Evolutionary conservation across 2,888 invertebrate genomes (phyloP), one percentile per base, ranked within the genome.

Genomic region (Nematopogon swammerdamellus): DNA sequence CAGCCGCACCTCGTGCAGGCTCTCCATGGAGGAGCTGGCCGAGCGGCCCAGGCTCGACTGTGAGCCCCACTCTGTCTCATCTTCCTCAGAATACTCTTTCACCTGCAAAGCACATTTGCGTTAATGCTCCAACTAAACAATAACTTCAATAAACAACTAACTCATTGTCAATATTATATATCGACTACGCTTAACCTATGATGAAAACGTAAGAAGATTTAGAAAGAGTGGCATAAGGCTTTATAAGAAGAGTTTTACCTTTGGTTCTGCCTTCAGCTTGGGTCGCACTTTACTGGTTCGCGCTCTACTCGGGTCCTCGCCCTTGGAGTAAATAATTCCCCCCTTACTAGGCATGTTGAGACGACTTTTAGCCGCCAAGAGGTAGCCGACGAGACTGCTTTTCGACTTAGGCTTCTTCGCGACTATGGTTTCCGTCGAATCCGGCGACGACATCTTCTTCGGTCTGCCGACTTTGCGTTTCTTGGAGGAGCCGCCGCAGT

Each of bases 401-500:
- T 85, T 85, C n/a, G 82, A 83, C 61, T 88, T 87, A 0, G 89
- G 87, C 63, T 91, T 91, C 63, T 92, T 92, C 2, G 91, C 88
- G 0, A 91, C 91, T 48, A 91, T 90, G 0, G 91, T 91, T 69
- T 92, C 91, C 0, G 89, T 89, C 1, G 85, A 83, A 54, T 84
- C 82, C 3, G 80, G 81, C 51, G 82, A 83, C 49, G 85, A 82
- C 11, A 89, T 79, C 62, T 91, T 91, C 55, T 89, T 85, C 0
- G 92, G 92, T 56, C 91, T 79, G 0, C 91, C 91, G 0, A 91
- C 91, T 75, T 92, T 92, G 10, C 92, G 83, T 63, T 92, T 92
- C 59, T 91, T 88, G 0, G 87, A 86, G 1, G 85, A 83, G 1
- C 79, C 76, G 57, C 77, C 63, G 49, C 80, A 79, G 1, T 80